Percentiles rank a stretch among this genome's conserved stretches.
Conservation (phyloP, 1,140 invertebrate genomes). For the Cydia splendana region DNA sequence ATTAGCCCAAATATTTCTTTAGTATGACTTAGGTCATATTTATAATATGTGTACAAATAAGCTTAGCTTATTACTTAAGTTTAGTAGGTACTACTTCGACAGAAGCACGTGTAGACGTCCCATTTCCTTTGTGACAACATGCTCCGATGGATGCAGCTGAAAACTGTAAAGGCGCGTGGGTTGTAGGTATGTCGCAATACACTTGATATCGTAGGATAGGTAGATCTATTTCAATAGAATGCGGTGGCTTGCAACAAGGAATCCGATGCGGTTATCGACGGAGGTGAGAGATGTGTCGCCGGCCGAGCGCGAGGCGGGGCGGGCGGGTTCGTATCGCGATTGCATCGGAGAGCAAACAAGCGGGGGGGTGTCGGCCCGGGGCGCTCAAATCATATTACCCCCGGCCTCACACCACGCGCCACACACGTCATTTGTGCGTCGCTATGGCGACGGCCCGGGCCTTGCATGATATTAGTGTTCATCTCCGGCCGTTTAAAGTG, state of each 20-base stretch:
- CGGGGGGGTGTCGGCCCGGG: conserved; percentile 60
- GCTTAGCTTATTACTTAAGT: background rate
- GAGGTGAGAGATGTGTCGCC: conserved; percentile 71
- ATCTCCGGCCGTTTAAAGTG: conserved; percentile 75
- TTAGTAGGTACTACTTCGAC: background rate
- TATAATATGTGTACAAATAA: too few relatives aligned
- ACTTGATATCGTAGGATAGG: conserved; percentile 48
- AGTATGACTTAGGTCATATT: too few relatives aligned
- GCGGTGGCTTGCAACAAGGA: conserved; percentile 72
- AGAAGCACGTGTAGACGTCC: background rate
- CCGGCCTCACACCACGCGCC: conserved; percentile 63
- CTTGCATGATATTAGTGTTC: conserved; percentile 78
- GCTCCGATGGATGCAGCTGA: conserved; percentile 19
- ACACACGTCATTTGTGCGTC: conserved; percentile 75
- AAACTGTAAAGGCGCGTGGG: conserved; percentile 25
- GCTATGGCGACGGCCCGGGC: conserved; percentile 77
- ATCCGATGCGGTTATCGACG: conserved; percentile 74
- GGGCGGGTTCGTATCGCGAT: conserved; percentile 71
- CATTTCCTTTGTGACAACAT: background rate
- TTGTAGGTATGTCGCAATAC: conserved; percentile 3
- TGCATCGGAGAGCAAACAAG: conserved; percentile 78
- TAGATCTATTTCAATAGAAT: conserved; percentile 73
- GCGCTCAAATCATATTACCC: conserved; percentile 77
- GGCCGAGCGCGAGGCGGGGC: conserved; percentile 41
- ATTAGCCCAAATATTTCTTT: too few relatives aligned